phyloP scores from a whole-genome alignment of 2,797 vertebrate species.

The Remorina albescens region DNA sequence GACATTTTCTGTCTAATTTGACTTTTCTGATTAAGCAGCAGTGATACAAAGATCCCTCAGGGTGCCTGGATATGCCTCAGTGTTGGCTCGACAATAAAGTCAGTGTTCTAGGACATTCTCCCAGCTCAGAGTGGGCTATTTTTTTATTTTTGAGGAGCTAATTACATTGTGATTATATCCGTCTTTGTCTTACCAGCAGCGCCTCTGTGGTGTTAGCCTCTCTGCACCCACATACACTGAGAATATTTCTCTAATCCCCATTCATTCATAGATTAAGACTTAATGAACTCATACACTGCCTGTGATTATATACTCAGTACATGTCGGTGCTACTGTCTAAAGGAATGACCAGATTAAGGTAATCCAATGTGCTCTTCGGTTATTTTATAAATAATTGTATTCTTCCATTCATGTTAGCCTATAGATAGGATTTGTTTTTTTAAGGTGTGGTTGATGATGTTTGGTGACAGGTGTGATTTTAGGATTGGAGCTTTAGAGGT shows the following conservation, averaged over 20 bases:
- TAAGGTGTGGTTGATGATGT: too few relatives aligned
- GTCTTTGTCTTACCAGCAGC: conserved; percentile 10
- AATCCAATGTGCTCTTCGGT: background rate
- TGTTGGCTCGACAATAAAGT: conserved; percentile 52
- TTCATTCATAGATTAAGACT: conserved; percentile 20
- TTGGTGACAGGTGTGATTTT: too few relatives aligned
- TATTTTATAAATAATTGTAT: background rate
- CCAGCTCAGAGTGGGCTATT: background rate
- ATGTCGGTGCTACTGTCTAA: too few relatives aligned
- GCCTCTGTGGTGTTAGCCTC: conserved; percentile 3
- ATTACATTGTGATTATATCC: conserved; percentile 34
- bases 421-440: too few relatives aligned
- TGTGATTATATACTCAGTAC: background rate
- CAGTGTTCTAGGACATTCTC: conserved; percentile 25
- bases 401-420: too few relatives aligned
- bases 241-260: background rate
- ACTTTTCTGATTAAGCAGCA: conserved; percentile 34
- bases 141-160: conserved; percentile 29
- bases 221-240: background rate
- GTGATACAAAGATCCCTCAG: conserved; percentile 31
- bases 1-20: conserved; percentile 17
- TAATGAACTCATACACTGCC: conserved; percentile 1
- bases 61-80: conserved; percentile 35
- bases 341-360: too few relatives aligned
- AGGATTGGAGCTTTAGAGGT: too few relatives aligned